Conservation (phyloP, 2,113 vertebrate species). For the Leptocoma aspasia region DNA sequence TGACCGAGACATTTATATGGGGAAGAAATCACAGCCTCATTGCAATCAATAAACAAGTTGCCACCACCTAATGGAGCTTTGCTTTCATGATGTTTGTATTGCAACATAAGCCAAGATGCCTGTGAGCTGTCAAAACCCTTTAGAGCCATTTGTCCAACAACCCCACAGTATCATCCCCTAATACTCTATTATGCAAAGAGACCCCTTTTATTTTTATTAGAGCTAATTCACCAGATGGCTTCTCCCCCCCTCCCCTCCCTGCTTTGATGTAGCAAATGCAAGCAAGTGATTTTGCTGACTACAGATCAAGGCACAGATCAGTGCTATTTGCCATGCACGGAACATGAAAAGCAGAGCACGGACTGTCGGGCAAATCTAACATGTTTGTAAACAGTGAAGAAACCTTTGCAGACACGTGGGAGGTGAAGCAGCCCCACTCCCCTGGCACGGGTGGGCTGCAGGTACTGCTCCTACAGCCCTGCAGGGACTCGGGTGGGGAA, state of each 20-base stretch:
- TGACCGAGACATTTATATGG: neutral
- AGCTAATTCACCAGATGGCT: constrained; percentile 58
- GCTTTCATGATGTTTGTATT: constrained; percentile 24
- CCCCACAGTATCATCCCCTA: constrained; percentile 12
- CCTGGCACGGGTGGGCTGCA: neutral
- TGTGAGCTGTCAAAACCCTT: constrained; percentile 54
- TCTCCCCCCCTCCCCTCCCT: neutral
- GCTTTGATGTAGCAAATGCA: constrained; percentile 32
- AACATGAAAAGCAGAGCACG: neutral
- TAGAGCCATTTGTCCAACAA: constrained; percentile 41
- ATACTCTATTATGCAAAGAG: constrained; percentile 51
- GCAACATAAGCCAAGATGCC: constrained; percentile 34
- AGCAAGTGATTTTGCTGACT: constrained; percentile 57
- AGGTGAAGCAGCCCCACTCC: neutral
- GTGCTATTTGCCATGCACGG: constrained; percentile 1
- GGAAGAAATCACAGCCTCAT: neutral
- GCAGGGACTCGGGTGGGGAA: neutral
- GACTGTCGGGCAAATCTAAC: neutral
- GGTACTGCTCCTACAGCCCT: neutral
- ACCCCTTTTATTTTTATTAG: constrained; percentile 57
- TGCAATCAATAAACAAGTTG: constrained; percentile 18
- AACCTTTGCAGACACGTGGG: neutral
- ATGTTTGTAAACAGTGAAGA: neutral
- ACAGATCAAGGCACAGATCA: constrained; percentile 49
- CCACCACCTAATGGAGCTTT: neutral